phyloP scores from a whole-genome alignment of 1,140 invertebrate genomes.

The Drosophila nannoptera region DNA sequence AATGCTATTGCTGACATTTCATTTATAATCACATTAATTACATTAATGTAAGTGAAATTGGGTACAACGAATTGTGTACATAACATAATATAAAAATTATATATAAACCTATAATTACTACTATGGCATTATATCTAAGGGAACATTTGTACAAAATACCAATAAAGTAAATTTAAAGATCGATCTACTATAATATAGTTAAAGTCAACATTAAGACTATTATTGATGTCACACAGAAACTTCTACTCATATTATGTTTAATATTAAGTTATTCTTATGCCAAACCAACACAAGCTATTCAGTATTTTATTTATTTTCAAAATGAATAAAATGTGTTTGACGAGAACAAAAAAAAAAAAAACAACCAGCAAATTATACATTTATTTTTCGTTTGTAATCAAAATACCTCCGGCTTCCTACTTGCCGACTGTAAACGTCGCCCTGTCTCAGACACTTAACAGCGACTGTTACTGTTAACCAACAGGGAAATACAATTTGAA shows the following conservation, averaged over 20 bases:
- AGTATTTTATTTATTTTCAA: slow-evolving; percentile 73
- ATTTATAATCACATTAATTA: slow-evolving; percentile 28
- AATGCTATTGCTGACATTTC: slow-evolving; percentile 7
- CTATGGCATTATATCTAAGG: background rate
- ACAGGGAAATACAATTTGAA: slow-evolving; percentile 1
- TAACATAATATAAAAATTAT: slow-evolving; percentile 25
- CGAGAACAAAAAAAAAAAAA: slow-evolving; percentile 47
- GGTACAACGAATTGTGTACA: slow-evolving; percentile 44
- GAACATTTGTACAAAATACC: slow-evolving; percentile 27
- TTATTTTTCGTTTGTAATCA: slow-evolving; percentile 43
- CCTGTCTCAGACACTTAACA: slow-evolving; percentile 12
- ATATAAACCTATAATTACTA: background rate
- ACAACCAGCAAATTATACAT: slow-evolving; percentile 59
- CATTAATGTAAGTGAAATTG: slow-evolving; percentile 42
- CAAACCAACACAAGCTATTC: slow-evolving; percentile 26
- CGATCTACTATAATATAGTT: slow-evolving; percentile 10
- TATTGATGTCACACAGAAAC: slow-evolving; percentile 33
- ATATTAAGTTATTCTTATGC: slow-evolving; percentile 49
- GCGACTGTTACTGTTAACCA: slow-evolving; percentile 7
- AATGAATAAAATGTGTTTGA: slow-evolving; percentile 72
- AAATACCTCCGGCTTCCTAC: slow-evolving; percentile 7
- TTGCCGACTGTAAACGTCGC: background rate
- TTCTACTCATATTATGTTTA: slow-evolving; percentile 27
- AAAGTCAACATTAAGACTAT: slow-evolving; percentile 20
- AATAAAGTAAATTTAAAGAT: background rate